Conservation (phyloP, 2,888 invertebrate species). For the Disparrhopalites patrizii region DNA sequence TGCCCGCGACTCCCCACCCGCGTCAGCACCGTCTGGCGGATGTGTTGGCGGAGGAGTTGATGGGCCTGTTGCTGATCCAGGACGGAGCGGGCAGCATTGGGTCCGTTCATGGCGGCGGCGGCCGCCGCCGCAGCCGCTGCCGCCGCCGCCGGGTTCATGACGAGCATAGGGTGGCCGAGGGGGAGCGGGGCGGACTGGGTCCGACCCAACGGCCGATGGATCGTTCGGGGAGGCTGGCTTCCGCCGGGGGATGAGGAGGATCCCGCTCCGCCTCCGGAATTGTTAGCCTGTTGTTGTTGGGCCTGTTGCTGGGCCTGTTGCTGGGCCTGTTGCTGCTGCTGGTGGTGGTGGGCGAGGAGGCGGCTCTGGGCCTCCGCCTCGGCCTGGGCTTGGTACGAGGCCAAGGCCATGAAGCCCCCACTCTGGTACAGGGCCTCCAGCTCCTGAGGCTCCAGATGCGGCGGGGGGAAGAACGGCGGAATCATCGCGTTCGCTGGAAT, state of each 20-base stretch:
- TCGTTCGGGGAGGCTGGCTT: conserved; percentile 33
- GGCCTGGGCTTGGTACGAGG: conserved; percentile 42
- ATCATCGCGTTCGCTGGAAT: conserved; percentile 51
- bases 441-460: conserved; percentile 50
- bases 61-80: conserved; percentile 49
- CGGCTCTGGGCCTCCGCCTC: conserved; percentile 59
- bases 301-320: conserved; percentile 22
- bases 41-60: conserved; percentile 61
- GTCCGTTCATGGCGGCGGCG: conserved; percentile 49
- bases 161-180: conserved; percentile 79
- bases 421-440: conserved; percentile 52
- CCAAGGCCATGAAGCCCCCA: conserved; percentile 49
- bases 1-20: conserved; percentile 60
- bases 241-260: not conserved
- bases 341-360: conserved; percentile 38
- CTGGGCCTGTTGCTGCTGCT: conserved; percentile 29
- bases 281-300: conserved; percentile 11
- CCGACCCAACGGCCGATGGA: conserved; percentile 69
- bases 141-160: conserved; percentile 36
- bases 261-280: not conserved
- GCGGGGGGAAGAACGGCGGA: conserved; percentile 59
- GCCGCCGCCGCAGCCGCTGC: conserved; percentile 37
- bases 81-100: conserved; percentile 52
- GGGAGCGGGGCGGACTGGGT: conserved; percentile 92
- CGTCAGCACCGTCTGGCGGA: conserved; percentile 79